phyloP scores from a whole-genome alignment of 92 coral and sea anemone species.

The Porites lobata region DNA sequence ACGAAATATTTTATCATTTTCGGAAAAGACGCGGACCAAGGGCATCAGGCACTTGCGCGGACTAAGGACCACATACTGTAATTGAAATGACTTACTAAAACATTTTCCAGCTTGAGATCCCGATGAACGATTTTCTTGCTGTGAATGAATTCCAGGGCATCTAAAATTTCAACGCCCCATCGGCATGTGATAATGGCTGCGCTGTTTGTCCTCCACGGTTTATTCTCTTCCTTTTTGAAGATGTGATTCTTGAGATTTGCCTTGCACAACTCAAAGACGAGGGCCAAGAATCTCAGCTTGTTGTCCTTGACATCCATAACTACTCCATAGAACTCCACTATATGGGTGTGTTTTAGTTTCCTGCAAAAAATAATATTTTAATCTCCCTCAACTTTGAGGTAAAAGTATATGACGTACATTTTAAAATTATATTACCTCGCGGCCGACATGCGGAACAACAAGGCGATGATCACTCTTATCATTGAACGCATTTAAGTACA shows the following conservation, averaged over 20 bases:
- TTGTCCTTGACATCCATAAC: slow-evolving; percentile 8
- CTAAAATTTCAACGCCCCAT: slow-evolving; percentile 27
- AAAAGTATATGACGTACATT: no score
- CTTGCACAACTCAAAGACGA: slow-evolving; percentile 32
- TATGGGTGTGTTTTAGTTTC: slow-evolving; percentile 13
- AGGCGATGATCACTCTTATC: no score
- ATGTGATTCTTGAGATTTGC: slow-evolving; percentile 16
- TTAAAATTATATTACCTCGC: no score
- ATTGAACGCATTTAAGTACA: background rate
- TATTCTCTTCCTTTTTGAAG: background rate
- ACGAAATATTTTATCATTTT: no score
- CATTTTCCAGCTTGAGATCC: slow-evolving; percentile 43
- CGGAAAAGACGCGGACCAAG: no score
- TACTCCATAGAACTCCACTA: slow-evolving; percentile 26
- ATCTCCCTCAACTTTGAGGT: no score
- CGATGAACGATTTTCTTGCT: slow-evolving; percentile 13
- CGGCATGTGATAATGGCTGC: background rate
- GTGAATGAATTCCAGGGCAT: slow-evolving; percentile 30
- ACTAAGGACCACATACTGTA: no score
- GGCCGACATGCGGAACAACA: no score
- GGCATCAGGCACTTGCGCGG: no score
- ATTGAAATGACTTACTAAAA: slow-evolving; percentile 12
- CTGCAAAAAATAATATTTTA: background rate
- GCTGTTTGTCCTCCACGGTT: slow-evolving; percentile 19
- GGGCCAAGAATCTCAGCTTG: background rate